A percentile compares a stretch with the other conserved stretches of the same genome.
phyloP scores from a whole-genome alignment of 2,113 vertebrate species.

The Myrmophylax atrothorax region DNA sequence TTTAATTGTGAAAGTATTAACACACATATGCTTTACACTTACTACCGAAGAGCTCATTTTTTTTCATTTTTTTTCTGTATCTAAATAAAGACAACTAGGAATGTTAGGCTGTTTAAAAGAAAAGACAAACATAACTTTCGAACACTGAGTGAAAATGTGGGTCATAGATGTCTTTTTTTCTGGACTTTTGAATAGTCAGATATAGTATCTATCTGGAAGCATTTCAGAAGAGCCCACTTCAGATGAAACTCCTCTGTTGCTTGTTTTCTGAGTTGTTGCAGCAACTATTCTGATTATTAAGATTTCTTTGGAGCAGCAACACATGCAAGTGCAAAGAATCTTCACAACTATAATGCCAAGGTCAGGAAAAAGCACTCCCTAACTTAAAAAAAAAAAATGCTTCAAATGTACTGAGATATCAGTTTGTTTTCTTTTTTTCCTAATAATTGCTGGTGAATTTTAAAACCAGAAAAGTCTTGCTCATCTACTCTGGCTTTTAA shows the following conservation, averaged over 20 bases:
- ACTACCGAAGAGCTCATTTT: not conserved
- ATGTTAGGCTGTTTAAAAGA: not conserved
- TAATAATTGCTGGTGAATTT: not conserved
- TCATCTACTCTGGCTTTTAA: not conserved
- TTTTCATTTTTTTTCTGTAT: not conserved
- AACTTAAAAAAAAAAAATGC: not conserved
- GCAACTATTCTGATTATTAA: not conserved
- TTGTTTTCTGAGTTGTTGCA: not conserved
- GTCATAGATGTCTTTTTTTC: not conserved
- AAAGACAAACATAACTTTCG: not conserved
- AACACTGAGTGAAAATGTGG: not conserved
- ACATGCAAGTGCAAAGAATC: not conserved
- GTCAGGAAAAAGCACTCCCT: not conserved
- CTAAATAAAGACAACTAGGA: not conserved
- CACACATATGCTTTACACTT: not conserved
- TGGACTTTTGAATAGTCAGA: not conserved
- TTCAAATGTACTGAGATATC: not conserved
- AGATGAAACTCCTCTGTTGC: not conserved
- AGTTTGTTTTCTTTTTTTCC: not conserved
- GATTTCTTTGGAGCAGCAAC: not conserved
- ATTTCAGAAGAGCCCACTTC: not conserved
- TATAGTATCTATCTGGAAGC: not conserved
- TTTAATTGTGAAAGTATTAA: not conserved
- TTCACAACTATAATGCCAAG: not conserved
- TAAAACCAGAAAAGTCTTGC: not conserved